Conservation (phyloP, 2,888 invertebrate species). For the Belgica antarctica region DNA sequence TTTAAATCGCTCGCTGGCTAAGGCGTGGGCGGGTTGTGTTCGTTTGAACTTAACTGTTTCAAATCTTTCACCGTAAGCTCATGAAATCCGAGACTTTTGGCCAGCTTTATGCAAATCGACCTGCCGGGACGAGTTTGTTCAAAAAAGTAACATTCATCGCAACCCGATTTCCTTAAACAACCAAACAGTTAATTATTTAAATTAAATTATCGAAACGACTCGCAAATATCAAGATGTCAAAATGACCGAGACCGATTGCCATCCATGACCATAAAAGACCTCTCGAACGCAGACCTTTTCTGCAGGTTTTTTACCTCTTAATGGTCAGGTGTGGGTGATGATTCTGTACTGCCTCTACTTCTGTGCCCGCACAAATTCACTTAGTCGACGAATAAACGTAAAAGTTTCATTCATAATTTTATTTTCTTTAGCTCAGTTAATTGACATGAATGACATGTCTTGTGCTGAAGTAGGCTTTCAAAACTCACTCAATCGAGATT, state of each 20-base stretch:
- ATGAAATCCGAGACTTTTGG: neutral
- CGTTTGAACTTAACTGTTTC: conserved; percentile 13
- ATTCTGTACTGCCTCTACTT: too few species aligned
- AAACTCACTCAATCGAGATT: conserved; percentile 10
- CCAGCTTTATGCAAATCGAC: conserved; percentile 7
- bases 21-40: neutral
- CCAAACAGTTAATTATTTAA: conserved; percentile 40
- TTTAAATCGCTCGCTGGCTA: too few species aligned
- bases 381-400: neutral
- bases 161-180: conserved; percentile 14
- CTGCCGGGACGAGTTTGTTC: neutral
- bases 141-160: neutral
- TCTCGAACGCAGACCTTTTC: neutral
- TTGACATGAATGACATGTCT: conserved; percentile 32
- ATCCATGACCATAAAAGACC: conserved; percentile 24
- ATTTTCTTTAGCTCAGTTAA: neutral
- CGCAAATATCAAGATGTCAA: conserved; percentile 36
- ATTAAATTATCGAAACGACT: conserved; percentile 34
- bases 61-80: conserved; percentile 27
- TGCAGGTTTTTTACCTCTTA: conserved; percentile 8
- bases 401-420: conserved; percentile 34
- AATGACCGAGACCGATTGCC: neutral
- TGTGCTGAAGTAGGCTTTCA: neutral
- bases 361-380: neutral
- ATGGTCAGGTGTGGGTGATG: conserved; percentile 39